Evolutionary conservation across 2,888 invertebrate species (phyloP), one percentile per base, ranked within the genome.

Genomic region (Ditylenchus weischeri): DNA sequence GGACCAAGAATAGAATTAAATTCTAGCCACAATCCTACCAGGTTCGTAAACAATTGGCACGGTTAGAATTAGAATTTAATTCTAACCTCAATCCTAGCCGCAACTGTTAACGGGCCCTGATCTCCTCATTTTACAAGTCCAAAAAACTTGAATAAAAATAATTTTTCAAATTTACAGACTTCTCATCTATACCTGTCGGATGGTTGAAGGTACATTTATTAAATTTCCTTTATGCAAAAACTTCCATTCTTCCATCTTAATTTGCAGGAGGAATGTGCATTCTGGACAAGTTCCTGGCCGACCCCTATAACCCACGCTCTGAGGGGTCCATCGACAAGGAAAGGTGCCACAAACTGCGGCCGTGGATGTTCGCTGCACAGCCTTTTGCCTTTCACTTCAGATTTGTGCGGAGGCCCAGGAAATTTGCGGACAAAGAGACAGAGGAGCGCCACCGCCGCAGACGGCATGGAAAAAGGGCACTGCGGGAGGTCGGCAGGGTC

Each of bases 311-410:
- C 43, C 43, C 43, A 19, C 18, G 59, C 21, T 13, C 10, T 10
- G 35, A 36, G n/a, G 59, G 59, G 36, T 36, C 21, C 13, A 8
- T 59, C 21, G 36, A 59, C 4, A 18, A 36, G 23, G 59, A 59
- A 18, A 35, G 59, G 10, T 59, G 59, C 29, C 36, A 36, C 18
- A 35, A 35, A 29, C 59, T 59, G 19, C 59, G 18, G 19, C 59
- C 59, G 57, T 67, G 67, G 67, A 15, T 47, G 29, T 36, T 18
- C 15, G 18, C 21, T 19, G 7, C 19, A 11, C 35, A 62, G 2
- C 67, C 64, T 13, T 67, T 67, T 58, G 50, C 67, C 23, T 67
- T 67, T 29, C 67, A 67, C 50, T 43, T 67, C n/a, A 59, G 62
- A 5, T 67, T 67, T 57, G 57, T 65, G 3, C 67, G 67, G 18